Evolutionary conservation across 2,888 invertebrate species (phyloP).

Genomic region (Sesamia inferens): DNA sequence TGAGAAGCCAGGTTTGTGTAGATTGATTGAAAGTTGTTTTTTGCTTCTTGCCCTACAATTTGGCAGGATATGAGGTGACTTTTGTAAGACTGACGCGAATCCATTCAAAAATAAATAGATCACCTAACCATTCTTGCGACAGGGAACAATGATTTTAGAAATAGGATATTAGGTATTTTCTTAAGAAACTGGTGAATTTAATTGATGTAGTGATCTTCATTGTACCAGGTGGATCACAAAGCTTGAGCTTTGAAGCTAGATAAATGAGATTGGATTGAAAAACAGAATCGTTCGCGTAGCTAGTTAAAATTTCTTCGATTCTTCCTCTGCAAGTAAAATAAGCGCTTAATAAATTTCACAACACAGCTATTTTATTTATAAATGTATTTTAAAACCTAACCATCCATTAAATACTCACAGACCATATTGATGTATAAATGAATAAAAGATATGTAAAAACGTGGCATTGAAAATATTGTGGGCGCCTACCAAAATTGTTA

Average conservation of each 20-base stretch:
- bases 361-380: not conserved
- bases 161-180: not conserved
- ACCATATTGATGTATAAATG: too few species aligned
- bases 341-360: too few species aligned
- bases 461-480: not conserved
- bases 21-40: not conserved
- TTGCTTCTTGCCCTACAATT: not conserved
- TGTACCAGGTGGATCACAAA: not conserved
- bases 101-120: not conserved
- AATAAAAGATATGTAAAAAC: not conserved
- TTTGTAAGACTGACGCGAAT: not conserved
- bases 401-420: too few species aligned
- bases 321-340: not conserved
- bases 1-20: conserved; percentile 7
- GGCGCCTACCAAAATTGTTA: conserved; percentile 30
- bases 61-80: conserved; percentile 16
- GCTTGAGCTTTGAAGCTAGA: not conserved
- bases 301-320: not conserved
- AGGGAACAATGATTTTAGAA: not conserved
- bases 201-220: not conserved
- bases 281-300: not conserved
- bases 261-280: conserved; percentile 16
- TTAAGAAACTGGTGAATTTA: not conserved
- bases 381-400: not conserved
- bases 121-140: not conserved